Evolutionary conservation across 2,888 invertebrate species (phyloP).

Genomic region (Pecten maximus): DNA sequence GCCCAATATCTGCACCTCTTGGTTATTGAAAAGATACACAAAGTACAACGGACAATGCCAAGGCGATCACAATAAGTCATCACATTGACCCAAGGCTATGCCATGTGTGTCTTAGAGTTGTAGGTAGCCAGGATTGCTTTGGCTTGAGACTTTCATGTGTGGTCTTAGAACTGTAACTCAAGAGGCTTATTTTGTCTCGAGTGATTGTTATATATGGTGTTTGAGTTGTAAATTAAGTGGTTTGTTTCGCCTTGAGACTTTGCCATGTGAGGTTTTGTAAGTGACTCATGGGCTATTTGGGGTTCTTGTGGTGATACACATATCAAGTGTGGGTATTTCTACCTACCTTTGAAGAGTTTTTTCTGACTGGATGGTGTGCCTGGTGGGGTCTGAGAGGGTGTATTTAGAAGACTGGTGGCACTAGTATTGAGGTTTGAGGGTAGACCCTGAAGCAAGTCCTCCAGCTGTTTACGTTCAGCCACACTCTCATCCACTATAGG

Average conservation of each 20-base stretch:
- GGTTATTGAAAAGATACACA: too few species aligned
- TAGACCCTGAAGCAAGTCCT: slow-evolving; percentile 80
- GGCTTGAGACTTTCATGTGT: too few species aligned
- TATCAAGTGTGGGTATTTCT: background rate
- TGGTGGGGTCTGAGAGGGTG: slow-evolving; percentile 76
- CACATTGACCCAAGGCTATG: too few species aligned
- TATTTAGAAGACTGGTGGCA: slow-evolving; percentile 50
- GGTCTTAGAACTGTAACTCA: too few species aligned
- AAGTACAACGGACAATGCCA: too few species aligned
- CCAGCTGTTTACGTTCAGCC: slow-evolving; percentile 81
- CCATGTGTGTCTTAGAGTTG: background rate
- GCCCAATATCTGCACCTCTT: too few species aligned
- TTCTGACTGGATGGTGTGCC: slow-evolving; percentile 75
- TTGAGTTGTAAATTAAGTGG: too few species aligned
- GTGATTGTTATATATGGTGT: too few species aligned
- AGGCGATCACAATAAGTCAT: too few species aligned
- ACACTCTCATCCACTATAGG: slow-evolving; percentile 72
- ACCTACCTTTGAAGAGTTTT: slow-evolving; percentile 64
- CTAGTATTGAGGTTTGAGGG: slow-evolving; percentile 68
- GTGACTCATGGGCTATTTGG: too few species aligned
- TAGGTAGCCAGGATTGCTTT: background rate
- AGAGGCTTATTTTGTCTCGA: too few species aligned
- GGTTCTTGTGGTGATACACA: too few species aligned
- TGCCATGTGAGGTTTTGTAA: background rate
- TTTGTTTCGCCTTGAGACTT: background rate